These are phyloP conservation scores for Oreotrochilus melanogaster DNA, from an alignment of 2,113 vertebrate species.

Conservation along the genomic window DNA sequence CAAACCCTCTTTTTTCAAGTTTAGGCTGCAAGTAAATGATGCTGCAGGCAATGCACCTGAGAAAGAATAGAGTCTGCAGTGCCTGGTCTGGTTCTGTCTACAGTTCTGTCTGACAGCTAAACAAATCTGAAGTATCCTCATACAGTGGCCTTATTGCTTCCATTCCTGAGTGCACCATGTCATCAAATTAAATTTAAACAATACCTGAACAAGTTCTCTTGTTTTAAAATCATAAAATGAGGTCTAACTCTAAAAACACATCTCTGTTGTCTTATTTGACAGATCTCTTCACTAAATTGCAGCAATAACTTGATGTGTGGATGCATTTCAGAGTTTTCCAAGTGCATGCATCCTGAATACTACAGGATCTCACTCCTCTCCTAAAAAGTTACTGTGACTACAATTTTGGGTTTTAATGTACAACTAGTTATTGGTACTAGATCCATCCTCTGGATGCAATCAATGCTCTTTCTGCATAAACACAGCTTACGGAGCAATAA, in stretches of 20 bases:
- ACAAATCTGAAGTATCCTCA: neutral
- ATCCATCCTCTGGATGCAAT: neutral
- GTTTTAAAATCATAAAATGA: conserved; percentile 22
- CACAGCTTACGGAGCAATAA: conserved; percentile 7
- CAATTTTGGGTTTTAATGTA: neutral
- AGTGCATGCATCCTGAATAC: neutral
- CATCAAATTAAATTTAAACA: conserved; percentile 11
- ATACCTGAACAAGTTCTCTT: neutral
- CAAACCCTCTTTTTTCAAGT: neutral
- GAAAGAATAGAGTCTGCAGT: neutral
- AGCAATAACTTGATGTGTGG: conserved; percentile 10
- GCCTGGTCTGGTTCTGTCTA: neutral
- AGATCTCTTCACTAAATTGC: conserved; percentile 21
- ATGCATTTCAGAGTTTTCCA: conserved; percentile 48
- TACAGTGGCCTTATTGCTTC: neutral
- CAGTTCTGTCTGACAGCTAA: neutral
- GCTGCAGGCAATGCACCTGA: neutral
- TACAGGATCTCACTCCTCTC: neutral
- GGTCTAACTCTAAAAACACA: neutral
- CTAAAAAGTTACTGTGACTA: neutral
- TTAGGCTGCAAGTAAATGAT: neutral
- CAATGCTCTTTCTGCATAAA: conserved; percentile 22
- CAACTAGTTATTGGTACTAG: neutral
- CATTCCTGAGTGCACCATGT: neutral
- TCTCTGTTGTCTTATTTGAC: conserved; percentile 15